Conservation (phyloP, 2,113 vertebrate species). For the Gopherus flavomarginatus region DNA sequence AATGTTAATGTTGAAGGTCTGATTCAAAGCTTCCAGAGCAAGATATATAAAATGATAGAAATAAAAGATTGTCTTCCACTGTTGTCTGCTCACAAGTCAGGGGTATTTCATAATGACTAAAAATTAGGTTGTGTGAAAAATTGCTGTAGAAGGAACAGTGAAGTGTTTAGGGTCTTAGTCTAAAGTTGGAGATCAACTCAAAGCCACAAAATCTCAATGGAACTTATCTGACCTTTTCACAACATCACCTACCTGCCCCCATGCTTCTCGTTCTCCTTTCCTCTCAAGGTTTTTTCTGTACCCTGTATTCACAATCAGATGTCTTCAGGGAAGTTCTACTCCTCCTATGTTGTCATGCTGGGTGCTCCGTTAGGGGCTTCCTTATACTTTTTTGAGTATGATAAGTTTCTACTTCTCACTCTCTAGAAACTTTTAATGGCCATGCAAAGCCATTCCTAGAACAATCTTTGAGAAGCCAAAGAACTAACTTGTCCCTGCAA, state of each 20-base stretch:
- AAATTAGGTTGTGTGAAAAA: background rate
- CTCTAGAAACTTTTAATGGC: background rate
- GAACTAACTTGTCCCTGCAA: background rate
- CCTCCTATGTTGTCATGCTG: background rate
- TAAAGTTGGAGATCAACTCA: background rate
- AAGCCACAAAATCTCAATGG: background rate
- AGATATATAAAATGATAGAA: background rate
- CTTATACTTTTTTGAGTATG: background rate
- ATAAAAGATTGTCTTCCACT: background rate
- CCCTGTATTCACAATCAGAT: background rate
- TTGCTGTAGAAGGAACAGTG: background rate
- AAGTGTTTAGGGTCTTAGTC: background rate
- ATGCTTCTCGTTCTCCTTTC: accelerated
- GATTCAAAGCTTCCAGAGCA: background rate
- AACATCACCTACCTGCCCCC: background rate
- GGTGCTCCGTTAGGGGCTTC: background rate
- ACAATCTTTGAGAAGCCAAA: background rate
- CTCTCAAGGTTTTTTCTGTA: background rate
- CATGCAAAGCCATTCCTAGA: background rate
- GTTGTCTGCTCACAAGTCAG: background rate
- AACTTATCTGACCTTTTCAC: background rate
- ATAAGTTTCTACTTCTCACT: background rate
- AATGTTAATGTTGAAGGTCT: background rate
- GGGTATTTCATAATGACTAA: background rate
- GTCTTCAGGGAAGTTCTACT: background rate